Base-by-base conservation (phyloP, 2,888 invertebrate genomes). In the Lasioglossum pauxillum region DNA sequence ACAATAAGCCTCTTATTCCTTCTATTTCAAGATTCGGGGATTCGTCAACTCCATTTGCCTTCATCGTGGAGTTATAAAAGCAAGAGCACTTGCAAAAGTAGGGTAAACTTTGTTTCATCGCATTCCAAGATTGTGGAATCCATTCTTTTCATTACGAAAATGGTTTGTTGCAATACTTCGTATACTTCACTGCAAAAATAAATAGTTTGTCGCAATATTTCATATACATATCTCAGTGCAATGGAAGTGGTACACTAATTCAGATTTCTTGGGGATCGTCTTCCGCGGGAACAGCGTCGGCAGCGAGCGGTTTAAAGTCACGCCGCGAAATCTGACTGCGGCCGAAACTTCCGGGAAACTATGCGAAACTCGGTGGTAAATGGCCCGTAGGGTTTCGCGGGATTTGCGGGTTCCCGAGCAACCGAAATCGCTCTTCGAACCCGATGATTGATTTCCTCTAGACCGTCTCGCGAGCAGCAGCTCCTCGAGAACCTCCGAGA, bases 331-430 rank as follows among this genome's bases (percentile, higher is more conserved):
- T 78, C 76, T 31, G 57, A 60, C 60, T 5, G 72, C 71, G 44
- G 19, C 4, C 14, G n/a, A 19, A 80, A 78, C 77, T 69, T 75
- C 16, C 49, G 4, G 19, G 44, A 53, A 85, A 80, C 84, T 84
- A 85, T 77, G 85, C 80, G 80, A 84, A 84, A 84, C 85, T 84
- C 64, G 10, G 41, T 19, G 64, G 44, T 83, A 75, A 82, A 84
- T 75, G 75, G 75, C 44, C 83, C 78, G 41, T 27, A 53, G 60
- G 41, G 79, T 85, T 79, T 77, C 44, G 53, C 74, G 16, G 35
- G 60, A 41, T n/a, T 31, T 60, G 44, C 41, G 38, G 38, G 72
- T 31, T 14, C 8, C n/a, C 23, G 71, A 23, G 16, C 16, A 74
- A 64, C 31, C 78, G 73, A 41, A 64, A 49, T 41, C 10, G 23